Base-by-base conservation (phyloP, 2,113 vertebrate genomes). In the Parotia lawesii region DNA sequence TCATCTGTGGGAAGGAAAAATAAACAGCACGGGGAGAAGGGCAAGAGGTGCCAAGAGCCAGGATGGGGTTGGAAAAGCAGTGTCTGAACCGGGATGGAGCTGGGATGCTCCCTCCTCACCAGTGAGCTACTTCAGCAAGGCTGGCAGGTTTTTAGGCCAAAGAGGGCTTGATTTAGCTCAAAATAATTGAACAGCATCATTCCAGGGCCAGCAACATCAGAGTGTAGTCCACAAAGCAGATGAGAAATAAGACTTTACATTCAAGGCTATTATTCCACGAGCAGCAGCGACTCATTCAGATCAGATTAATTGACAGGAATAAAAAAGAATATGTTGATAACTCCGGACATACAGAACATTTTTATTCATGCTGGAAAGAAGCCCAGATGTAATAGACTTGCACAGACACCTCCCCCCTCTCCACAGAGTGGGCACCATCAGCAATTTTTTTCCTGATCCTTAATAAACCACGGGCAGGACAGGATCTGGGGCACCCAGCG, bases 271-370 rank as follows among this genome's bases (percentile, higher is more conserved):
- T 90, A 94, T 82, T 86, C 85, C 37, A 33, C 17, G 29, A 87
- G 76, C 29, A 23, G 71, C 85, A 73, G 86, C 3, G 2, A 42
- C 93, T 96, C 85, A 12, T 82, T 95, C 75, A 69, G 92, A 87
- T 69, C 60, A 93, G 93, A 95, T 95, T 95, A 96, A 97, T 85
- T 85, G 93, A 95, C 78, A 91, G 84, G 86, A 95, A 88, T 95
- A 62, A 95, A 92, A 88, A 81, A 87, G 90, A 90, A 31, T 74
- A 87, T 45, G 88, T 83, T 96, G 94, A 93, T 92, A 87, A 84
- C 84, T 97, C 94, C 0, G 47, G 94, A 93, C 95, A 91, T 29
- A 75, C 50, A 81, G 97, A 84, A 90, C 20, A 3, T 31, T 95
- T 92, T 92, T 87, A 91, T 94, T 93, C 72, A 23, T 2, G 31